A percentile compares a stretch with the other conserved stretches of the same genome.
phyloP scores from a whole-genome alignment of 2,797 vertebrate genomes.

The Rhinichthys osculus region DNA sequence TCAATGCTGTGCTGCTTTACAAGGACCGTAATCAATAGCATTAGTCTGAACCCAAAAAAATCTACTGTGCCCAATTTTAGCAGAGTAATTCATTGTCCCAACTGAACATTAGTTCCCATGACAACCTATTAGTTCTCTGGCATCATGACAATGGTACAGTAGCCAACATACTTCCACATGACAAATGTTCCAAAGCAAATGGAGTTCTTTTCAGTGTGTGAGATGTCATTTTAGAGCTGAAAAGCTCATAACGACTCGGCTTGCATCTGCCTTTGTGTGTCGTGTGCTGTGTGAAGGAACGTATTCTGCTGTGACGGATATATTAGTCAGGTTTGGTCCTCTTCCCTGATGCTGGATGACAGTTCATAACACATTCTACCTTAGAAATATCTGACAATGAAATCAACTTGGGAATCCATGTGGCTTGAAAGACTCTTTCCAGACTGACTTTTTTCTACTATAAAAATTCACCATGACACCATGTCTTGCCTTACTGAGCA shows the following conservation, averaged over 20 bases:
- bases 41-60: conserved; percentile 29
- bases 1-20: conserved; percentile 27
- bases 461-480: conserved; percentile 14
- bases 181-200: conserved; percentile 33
- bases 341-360: conserved; percentile 16
- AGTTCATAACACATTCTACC: conserved; percentile 22
- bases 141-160: conserved; percentile 44
- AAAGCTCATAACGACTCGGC: neutral
- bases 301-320: conserved; percentile 35
- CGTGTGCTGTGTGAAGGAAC: conserved; percentile 6
- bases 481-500: neutral
- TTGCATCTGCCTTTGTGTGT: conserved; percentile 32
- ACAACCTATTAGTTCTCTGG: conserved; percentile 42
- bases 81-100: conserved; percentile 35
- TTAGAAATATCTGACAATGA: conserved; percentile 34
- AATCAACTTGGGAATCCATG: neutral
- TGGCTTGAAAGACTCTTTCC: conserved; percentile 1
- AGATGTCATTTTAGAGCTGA: conserved; percentile 12
- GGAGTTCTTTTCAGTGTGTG: conserved; percentile 2
- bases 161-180: conserved; percentile 15
- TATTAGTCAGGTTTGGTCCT: conserved; percentile 32
- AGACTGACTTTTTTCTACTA: conserved; percentile 24
- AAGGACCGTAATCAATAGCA: conserved; percentile 37
- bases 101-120: conserved; percentile 38
- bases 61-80: conserved; percentile 35